Conservation (phyloP, 1,140 invertebrate genomes). For the roundworm (Caenorhabditis elegans) region DNA sequence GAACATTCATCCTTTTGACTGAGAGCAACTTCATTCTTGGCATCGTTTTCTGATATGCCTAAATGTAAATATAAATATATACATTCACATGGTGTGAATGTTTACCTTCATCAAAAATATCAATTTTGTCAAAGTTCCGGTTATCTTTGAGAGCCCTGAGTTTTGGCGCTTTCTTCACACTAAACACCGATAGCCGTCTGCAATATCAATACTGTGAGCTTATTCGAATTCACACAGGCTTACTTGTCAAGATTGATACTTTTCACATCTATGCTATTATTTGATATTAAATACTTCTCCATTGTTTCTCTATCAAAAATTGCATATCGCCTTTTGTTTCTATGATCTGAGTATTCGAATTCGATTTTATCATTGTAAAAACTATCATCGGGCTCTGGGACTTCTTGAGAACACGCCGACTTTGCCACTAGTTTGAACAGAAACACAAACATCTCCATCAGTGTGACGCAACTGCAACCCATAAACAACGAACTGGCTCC, state of each 20-base stretch:
- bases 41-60: not conserved
- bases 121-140: not conserved
- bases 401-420: not conserved
- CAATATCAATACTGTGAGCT: not conserved
- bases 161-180: not conserved
- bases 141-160: not conserved
- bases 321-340: not conserved
- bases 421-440: constrained; percentile 30
- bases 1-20: not conserved
- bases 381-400: not conserved
- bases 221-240: not conserved
- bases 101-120: constrained; percentile 14
- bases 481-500: constrained; percentile 42
- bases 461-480: constrained; percentile 46
- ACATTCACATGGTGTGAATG: not conserved
- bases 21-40: not conserved
- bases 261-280: not conserved
- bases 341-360: not conserved
- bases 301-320: not conserved
- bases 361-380: not conserved
- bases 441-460: constrained; percentile 47
- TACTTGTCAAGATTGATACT: constrained; percentile 9
- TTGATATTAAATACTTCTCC: not conserved
- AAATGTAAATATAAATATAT: not conserved
- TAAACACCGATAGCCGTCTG: not conserved